Conservation (phyloP, 1,140 invertebrate species). For the Bombus waltoni region DNA sequence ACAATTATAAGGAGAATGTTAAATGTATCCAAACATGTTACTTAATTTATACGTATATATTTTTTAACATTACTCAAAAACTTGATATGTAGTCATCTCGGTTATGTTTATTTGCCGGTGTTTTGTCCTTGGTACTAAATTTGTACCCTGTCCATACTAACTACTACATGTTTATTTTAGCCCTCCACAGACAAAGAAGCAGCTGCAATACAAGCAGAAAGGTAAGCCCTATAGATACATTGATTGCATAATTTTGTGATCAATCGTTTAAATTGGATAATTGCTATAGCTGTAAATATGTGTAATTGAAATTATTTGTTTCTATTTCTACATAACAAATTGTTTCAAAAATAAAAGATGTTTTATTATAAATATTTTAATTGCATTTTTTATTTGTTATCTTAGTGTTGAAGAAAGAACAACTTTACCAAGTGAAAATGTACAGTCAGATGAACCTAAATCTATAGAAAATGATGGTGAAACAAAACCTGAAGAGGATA, state of each 20-base stretch:
- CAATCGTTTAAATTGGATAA: conserved; percentile 35
- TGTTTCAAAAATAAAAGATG: conserved; percentile 21
- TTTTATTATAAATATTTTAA: neutral
- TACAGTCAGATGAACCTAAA: conserved; percentile 68
- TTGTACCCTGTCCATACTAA: conserved; percentile 42
- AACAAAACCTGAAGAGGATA: conserved; percentile 74
- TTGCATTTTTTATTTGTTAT: neutral
- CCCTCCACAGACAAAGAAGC: conserved; percentile 81
- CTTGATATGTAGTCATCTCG: conserved; percentile 8
- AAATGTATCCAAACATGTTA: neutral
- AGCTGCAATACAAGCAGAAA: conserved; percentile 71
- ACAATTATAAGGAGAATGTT: neutral
- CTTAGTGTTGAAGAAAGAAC: conserved; percentile 71
- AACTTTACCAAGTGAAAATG: conserved; percentile 63
- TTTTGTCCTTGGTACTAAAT: conserved; percentile 55
- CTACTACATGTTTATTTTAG: conserved; percentile 72
- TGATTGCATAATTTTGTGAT: conserved; percentile 52
- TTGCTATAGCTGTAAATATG: conserved; percentile 13
- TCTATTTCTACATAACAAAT: neutral
- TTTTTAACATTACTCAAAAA: neutral
- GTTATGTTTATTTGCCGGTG: conserved; percentile 33
- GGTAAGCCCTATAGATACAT: conserved; percentile 70
- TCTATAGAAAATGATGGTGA: conserved; percentile 71
- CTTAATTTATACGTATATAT: conserved; percentile 7
- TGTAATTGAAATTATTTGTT: neutral